Percentiles rank a stretch among this genome's conserved stretches.
These are phyloP conservation scores for Ginglymostoma cirratum DNA, from an alignment of 2,113 vertebrate species.

Conservation along the genomic window DNA sequence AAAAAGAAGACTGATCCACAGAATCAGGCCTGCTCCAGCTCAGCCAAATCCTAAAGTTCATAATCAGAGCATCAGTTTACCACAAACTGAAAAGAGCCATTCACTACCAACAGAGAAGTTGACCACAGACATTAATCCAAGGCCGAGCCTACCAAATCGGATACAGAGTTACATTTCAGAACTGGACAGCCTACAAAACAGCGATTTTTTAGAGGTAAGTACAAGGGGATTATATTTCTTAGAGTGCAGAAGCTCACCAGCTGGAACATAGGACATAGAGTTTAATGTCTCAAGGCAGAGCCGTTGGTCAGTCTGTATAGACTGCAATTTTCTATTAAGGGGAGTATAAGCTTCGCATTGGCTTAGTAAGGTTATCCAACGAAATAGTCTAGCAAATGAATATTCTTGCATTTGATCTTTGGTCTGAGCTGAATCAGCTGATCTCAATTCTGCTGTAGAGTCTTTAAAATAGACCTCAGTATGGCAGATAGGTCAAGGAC, in stretches of 20 bases:
- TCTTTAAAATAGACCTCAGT: neutral
- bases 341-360: neutral
- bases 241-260: neutral
- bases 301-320: neutral
- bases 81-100: constrained; percentile 52
- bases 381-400: neutral
- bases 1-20: constrained; percentile 78
- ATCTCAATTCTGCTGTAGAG: neutral
- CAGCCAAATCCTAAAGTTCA: constrained; percentile 52
- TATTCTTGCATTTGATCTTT: neutral
- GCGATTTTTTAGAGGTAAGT: constrained; percentile 11
- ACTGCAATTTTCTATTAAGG: neutral
- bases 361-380: neutral
- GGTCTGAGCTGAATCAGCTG: neutral
- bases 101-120: neutral
- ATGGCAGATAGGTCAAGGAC: no score
- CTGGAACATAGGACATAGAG: neutral
- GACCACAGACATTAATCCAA: neutral
- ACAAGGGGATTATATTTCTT: neutral
- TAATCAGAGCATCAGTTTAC: constrained; percentile 35
- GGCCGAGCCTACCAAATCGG: neutral
- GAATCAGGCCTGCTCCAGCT: constrained; percentile 54
- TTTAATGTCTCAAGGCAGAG: neutral
- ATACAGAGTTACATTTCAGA: neutral
- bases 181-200: neutral